Evolutionary conservation across 2,888 invertebrate species (phyloP).

Genomic region (Spilarctia lutea): DNA sequence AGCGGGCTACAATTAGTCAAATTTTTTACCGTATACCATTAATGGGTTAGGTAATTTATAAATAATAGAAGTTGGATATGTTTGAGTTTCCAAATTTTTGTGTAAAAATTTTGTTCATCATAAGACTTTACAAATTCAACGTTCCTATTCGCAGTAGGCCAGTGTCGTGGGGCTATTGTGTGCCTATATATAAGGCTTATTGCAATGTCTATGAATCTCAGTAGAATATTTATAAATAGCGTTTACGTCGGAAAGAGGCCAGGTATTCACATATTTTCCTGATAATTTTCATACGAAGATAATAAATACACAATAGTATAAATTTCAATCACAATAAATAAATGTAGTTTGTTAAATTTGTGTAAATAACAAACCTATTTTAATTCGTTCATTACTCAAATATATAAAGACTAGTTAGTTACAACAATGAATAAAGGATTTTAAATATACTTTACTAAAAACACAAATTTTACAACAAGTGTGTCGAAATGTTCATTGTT

Average conservation of each 20-base stretch:
- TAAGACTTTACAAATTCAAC: no score
- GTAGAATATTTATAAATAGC: neutral
- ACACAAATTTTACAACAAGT: no score
- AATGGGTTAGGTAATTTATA: neutral
- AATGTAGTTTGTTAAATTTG: no score
- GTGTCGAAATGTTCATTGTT: no score
- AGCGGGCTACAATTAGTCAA: neutral
- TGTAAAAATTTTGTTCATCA: no score
- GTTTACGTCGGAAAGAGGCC: neutral
- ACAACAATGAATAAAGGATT: no score
- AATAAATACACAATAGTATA: neutral
- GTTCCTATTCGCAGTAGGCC: neutral
- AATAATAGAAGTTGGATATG: neutral
- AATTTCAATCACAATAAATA: no score
- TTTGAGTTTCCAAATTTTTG: neutral
- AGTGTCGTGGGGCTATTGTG: neutral
- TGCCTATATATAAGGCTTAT: neutral
- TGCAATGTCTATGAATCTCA: neutral
- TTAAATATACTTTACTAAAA: no score
- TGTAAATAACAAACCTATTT: no score
- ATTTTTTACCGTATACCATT: no score
- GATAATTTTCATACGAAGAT: neutral
- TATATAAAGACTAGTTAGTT: no score
- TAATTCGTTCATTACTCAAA: no score
- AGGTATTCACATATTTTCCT: neutral